Base-by-base conservation (phyloP, 2,797 vertebrate genomes). In the Lacerta viridis region DNA sequence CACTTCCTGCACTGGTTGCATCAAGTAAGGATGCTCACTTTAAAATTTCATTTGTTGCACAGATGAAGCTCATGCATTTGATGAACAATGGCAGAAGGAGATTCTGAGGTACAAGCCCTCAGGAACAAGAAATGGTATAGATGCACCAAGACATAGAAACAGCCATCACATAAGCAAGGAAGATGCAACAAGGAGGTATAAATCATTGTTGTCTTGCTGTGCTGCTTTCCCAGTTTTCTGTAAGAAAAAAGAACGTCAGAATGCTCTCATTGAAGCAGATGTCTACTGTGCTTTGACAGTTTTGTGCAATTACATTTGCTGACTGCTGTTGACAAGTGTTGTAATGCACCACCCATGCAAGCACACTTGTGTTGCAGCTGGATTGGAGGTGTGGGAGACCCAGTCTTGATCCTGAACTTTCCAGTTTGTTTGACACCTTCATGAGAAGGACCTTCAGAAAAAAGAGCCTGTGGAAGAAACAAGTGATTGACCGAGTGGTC, bases 51-150 rank as follows among this genome's bases (percentile, higher is more conserved):
- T 74, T 61, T 94, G 17, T 90, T 85, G 93, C 91, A 1, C 95
- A 99, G 99, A 96, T 90, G 98, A 99, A 92, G 99, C 98, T 7
- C 96, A 96, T 91, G 95, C 96, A 39, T 99, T 99, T 93, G 97
- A 99, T 83, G 90, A 98, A 6, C 98, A 99, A 94, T 99, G 98
- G 98, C 97, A 98, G 94, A 96, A 94, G 39, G 96, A 98, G 94
- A 87, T 99, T 86, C 97, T 97, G 80, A 97, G 94, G 89, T 98
- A 98, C 94, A 96, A 92, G 50, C 94, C 97, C 0, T 93, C 93
- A 33, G 95, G 91, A 87, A 92, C 92, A 25, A 91, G 94, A 88
- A 81, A 84, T 83, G 75, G 80, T 29, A 83, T 98, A 86, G 95
- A 97, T 86, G 95, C 96, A 29, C 93, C 96, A 7, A 95, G 89